Conservation (phyloP, 2,113 vertebrate genomes). For the Hypomesus transpacificus region DNA sequence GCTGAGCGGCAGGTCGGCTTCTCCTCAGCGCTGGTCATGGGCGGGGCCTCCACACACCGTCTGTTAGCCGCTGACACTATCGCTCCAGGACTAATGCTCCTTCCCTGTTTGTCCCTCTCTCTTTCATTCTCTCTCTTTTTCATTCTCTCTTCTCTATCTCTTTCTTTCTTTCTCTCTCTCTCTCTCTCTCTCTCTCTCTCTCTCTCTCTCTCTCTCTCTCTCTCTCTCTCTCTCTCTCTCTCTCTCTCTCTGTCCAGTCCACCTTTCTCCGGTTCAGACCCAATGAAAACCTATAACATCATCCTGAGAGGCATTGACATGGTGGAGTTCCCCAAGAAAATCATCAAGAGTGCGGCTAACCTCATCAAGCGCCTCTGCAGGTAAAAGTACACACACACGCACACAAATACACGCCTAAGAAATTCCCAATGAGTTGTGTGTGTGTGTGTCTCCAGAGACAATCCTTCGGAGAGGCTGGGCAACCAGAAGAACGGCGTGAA, state of each 20-base stretch:
- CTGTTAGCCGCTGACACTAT: neutral
- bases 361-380: conserved; percentile 97
- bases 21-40: neutral
- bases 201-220: neutral
- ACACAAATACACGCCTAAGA: neutral
- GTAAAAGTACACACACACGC: conserved; percentile 52
- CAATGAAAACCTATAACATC: conserved; percentile 96
- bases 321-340: conserved; percentile 98
- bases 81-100: neutral
- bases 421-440: neutral
- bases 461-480: conserved; percentile 67
- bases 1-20: conserved; percentile 65
- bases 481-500: conserved; percentile 71
- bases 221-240: neutral
- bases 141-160: neutral
- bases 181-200: neutral
- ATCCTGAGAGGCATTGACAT: conserved; percentile 94
- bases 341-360: conserved; percentile 92
- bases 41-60: neutral
- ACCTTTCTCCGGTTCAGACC: conserved; percentile 92
- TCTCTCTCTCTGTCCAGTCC: conserved; percentile 68
- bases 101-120: neutral
- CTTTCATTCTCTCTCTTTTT: neutral
- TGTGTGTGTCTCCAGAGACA: conserved; percentile 55
- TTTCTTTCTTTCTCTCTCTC: conserved; percentile 7